Percentiles rank a stretch among this genome's conserved stretches.
phyloP scores from a whole-genome alignment of 2,113 vertebrate genomes.

The Scomber colias region DNA sequence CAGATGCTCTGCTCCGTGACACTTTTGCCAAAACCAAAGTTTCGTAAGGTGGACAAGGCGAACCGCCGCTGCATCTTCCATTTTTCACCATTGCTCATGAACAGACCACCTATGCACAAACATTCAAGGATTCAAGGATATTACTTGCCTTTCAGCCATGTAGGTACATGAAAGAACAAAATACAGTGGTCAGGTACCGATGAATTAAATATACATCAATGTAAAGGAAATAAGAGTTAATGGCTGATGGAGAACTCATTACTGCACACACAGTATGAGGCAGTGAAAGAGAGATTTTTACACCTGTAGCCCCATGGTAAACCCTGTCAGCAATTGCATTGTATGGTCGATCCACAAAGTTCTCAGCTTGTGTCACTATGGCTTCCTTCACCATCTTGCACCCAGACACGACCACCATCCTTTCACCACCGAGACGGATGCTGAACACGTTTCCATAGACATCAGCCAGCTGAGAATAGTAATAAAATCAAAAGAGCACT shows the following conservation, averaged over 20 bases:
- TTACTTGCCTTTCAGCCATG: too few species aligned
- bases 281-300: background rate
- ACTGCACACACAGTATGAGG: background rate
- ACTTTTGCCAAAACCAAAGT: constrained; percentile 86
- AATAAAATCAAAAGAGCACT: background rate
- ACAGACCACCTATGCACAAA: constrained; percentile 67
- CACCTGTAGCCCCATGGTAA: constrained; percentile 59
- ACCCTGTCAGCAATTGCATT: background rate
- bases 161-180: too few species aligned
- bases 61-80: constrained; percentile 87
- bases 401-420: constrained; percentile 71
- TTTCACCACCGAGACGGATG: background rate
- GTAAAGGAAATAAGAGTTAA: background rate
- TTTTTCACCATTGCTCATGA: constrained; percentile 75
- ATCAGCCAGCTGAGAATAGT: constrained; percentile 73
- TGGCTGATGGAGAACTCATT: fast-evolving
- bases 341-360: constrained; percentile 80
- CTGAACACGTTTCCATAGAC: constrained; percentile 83
- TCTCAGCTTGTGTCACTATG: constrained; percentile 82
- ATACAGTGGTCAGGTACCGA: too few species aligned
- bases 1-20: constrained; percentile 84
- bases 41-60: constrained; percentile 83
- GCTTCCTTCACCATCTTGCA: constrained; percentile 84
- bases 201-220: too few species aligned
- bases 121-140: background rate